phyloP scores from a whole-genome alignment of 2,888 invertebrate genomes.

The Melanargia galathea region DNA sequence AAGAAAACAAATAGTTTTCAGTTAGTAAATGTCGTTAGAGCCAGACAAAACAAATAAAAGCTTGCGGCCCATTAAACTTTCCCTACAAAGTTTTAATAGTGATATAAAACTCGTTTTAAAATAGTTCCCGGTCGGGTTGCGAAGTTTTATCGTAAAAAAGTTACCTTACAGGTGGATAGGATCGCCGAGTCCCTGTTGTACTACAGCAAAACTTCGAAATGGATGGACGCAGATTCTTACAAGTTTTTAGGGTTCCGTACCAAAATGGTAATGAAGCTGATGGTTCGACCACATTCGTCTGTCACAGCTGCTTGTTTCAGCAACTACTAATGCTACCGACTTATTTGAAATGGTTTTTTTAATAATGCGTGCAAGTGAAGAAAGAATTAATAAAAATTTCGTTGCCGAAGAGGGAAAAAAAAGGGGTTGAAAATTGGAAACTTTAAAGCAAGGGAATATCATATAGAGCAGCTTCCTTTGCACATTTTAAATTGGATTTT shows the following conservation, averaged over 20 bases:
- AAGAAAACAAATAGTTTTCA: slow-evolving; percentile 5
- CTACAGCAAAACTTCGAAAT: slow-evolving; percentile 41
- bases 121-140: slow-evolving; percentile 48
- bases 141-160: slow-evolving; percentile 60
- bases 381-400: too few relatives aligned
- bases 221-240: slow-evolving; percentile 12
- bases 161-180: slow-evolving; percentile 49
- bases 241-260: background rate
- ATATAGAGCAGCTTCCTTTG: too few relatives aligned
- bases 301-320: too few relatives aligned
- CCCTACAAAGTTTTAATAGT: slow-evolving; percentile 59
- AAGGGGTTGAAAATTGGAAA: too few relatives aligned
- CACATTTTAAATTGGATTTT: too few relatives aligned
- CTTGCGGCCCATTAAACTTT: slow-evolving; percentile 39
- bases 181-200: slow-evolving; percentile 43
- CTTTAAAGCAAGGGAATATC: too few relatives aligned
- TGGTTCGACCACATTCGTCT: too few relatives aligned
- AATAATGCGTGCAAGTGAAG: too few relatives aligned
- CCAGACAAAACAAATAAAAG: slow-evolving; percentile 39
- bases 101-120: slow-evolving; percentile 67
- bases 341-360: too few relatives aligned
- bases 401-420: too few relatives aligned
- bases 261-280: too few relatives aligned
- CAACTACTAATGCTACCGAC: too few relatives aligned
- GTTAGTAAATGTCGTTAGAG: slow-evolving; percentile 17